Conservation (phyloP, 1,140 invertebrate species). For the Bombus affinis region DNA sequence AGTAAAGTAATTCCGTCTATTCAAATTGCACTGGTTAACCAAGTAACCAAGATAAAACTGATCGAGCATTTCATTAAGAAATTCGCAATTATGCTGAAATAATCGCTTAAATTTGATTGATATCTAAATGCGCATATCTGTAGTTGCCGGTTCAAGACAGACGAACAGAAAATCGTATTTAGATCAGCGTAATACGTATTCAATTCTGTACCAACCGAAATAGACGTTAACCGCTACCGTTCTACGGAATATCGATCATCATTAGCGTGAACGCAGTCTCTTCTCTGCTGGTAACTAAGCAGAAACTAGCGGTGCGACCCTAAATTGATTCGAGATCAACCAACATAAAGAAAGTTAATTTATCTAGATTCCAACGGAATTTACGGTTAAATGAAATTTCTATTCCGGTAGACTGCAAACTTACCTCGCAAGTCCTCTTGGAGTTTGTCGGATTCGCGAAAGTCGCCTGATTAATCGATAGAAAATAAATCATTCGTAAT, state of each 20-base stretch:
- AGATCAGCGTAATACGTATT: conserved; percentile 14
- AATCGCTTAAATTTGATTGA: neutral
- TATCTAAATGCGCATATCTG: neutral
- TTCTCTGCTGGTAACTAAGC: conserved; percentile 1
- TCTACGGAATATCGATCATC: conserved; percentile 48
- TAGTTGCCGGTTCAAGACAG: neutral
- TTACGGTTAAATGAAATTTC: conserved; percentile 29
- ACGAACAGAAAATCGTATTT: conserved; percentile 3
- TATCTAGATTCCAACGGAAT: conserved; percentile 20
- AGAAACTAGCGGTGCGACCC: neutral
- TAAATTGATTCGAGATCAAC: conserved; percentile 38
- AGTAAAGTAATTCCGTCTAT: neutral
- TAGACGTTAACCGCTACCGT: conserved; percentile 34
- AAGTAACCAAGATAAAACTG: neutral
- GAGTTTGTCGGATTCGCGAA: neutral
- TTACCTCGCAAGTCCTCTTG: neutral
- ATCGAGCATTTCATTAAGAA: neutral
- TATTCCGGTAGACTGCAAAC: neutral
- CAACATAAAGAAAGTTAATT: conserved; percentile 30
- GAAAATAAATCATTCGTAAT: neutral
- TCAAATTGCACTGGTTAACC: neutral
- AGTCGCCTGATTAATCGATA: neutral
- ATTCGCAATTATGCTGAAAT: neutral
- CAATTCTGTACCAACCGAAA: conserved; percentile 16
- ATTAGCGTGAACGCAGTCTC: conserved; percentile 23